Percentiles rank a stretch among this genome's conserved stretches.
Conservation (phyloP, 1,140 invertebrate species). For the Atta colombica region DNA sequence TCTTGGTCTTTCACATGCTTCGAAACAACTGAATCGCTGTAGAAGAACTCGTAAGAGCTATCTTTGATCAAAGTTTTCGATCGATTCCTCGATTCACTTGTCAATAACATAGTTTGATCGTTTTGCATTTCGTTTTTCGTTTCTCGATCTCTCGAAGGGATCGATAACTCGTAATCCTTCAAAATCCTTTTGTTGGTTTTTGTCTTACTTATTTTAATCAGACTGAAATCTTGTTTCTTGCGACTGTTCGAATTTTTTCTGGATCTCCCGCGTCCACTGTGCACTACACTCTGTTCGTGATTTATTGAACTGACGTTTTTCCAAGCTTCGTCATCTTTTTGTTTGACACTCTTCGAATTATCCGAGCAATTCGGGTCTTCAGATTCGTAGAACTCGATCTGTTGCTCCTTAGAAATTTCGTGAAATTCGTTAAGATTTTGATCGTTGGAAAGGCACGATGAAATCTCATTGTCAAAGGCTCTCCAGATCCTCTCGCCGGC, state of each 20-base stretch:
- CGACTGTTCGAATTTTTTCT: conserved; percentile 8
- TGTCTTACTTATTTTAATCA: conserved; percentile 74
- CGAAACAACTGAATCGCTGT: conserved; percentile 6
- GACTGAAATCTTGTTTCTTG: conserved; percentile 1
- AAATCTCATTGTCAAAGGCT: conserved; percentile 73
- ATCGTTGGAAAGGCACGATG: conserved; percentile 14
- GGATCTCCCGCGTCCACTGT: background rate
- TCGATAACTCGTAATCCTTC: conserved; percentile 39
- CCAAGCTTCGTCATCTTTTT: conserved; percentile 20
- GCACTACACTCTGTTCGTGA: background rate
- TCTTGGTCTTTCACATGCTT: conserved; percentile 35
- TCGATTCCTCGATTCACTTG: conserved; percentile 62
- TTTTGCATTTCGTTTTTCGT: conserved; percentile 21
- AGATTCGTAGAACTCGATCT: conserved; percentile 3
- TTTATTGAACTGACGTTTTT: background rate
- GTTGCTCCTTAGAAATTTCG: conserved; percentile 6
- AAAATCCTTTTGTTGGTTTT: conserved; percentile 80
- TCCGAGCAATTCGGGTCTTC: background rate
- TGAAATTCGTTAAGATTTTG: background rate
- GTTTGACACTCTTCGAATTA: conserved; percentile 10
- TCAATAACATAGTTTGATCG: conserved; percentile 43
- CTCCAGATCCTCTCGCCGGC: conserved; percentile 80
- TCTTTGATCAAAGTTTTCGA: conserved; percentile 56
- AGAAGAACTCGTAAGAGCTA: conserved; percentile 41
- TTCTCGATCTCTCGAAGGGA: background rate